Conservation (phyloP, 2,888 invertebrate genomes). For the Tachina grossa region DNA sequence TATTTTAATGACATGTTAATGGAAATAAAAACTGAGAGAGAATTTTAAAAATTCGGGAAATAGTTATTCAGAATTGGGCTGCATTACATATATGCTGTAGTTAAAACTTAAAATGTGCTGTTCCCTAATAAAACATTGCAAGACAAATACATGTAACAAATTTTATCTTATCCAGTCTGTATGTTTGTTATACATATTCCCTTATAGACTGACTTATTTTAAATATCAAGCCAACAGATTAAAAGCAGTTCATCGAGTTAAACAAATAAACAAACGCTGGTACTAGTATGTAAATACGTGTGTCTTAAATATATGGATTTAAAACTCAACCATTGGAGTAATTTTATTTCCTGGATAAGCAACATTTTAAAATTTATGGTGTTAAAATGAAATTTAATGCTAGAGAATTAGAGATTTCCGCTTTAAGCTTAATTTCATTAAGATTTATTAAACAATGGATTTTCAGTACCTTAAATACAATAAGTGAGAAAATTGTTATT, state of each 20-base stretch:
- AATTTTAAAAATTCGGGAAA: too few species aligned
- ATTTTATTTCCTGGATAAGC: slow-evolving; percentile 68
- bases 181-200: not conserved
- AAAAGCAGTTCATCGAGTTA: slow-evolving; percentile 65
- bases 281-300: not conserved
- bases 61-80: too few species aligned
- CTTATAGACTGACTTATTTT: not conserved
- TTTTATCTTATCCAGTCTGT: slow-evolving; percentile 23
- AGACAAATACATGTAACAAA: not conserved
- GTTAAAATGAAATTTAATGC: slow-evolving; percentile 54
- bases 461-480: slow-evolving; percentile 35
- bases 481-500: slow-evolving; percentile 28
- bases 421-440: slow-evolving; percentile 32
- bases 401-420: slow-evolving; percentile 53
- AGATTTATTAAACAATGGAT: slow-evolving; percentile 41
- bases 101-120: not conserved
- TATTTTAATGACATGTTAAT: too few species aligned
- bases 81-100: too few species aligned
- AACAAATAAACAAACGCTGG: slow-evolving; percentile 20
- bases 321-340: slow-evolving; percentile 53
- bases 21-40: too few species aligned
- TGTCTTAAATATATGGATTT: slow-evolving; percentile 58
- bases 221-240: slow-evolving; percentile 46
- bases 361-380: slow-evolving; percentile 65
- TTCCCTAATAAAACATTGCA: slow-evolving; percentile 6